Percentiles rank a stretch among this genome's conserved stretches.
phyloP scores from a whole-genome alignment of 2,113 vertebrate genomes.

The Zapus hudsonius region DNA sequence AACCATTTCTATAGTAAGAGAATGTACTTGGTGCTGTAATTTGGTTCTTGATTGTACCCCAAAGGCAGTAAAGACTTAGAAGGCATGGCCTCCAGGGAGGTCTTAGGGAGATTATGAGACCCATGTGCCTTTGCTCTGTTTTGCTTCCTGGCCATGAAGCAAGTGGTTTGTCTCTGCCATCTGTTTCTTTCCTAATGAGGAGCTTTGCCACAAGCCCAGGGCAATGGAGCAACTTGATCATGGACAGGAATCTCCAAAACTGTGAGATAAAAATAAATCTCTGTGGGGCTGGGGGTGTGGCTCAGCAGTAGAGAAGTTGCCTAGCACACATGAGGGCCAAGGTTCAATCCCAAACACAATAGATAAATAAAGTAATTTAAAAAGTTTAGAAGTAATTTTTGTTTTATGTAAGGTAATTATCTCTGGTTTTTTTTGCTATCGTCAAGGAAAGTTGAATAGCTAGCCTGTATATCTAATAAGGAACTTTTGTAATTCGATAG shows the following conservation, averaged over 20 bases:
- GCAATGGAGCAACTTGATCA: neutral
- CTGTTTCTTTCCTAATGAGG: too few relatives aligned
- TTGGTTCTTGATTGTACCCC: neutral
- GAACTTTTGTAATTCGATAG: neutral
- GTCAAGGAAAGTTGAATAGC: too few relatives aligned
- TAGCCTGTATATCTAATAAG: neutral
- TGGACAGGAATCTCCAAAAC: neutral
- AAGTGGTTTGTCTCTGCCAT: neutral
- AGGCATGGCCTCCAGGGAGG: neutral
- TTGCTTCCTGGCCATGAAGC: neutral
- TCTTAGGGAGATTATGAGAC: neutral
- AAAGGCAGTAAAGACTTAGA: neutral
- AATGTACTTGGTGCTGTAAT: too few relatives aligned
- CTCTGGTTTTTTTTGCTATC: neutral
- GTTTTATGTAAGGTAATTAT: too few relatives aligned
- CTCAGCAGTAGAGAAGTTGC: too few relatives aligned
- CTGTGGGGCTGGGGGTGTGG: too few relatives aligned
- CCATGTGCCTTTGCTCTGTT: neutral
- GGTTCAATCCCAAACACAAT: too few relatives aligned
- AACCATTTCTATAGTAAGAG: too few relatives aligned
- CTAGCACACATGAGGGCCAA: too few relatives aligned
- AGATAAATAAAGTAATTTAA: too few relatives aligned
- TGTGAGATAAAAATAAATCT: neutral
- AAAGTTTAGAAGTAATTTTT: too few relatives aligned
- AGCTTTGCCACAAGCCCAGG: neutral